Base-by-base conservation (phyloP, 1,140 invertebrate genomes). In the Bicyclus anynana region DNA sequence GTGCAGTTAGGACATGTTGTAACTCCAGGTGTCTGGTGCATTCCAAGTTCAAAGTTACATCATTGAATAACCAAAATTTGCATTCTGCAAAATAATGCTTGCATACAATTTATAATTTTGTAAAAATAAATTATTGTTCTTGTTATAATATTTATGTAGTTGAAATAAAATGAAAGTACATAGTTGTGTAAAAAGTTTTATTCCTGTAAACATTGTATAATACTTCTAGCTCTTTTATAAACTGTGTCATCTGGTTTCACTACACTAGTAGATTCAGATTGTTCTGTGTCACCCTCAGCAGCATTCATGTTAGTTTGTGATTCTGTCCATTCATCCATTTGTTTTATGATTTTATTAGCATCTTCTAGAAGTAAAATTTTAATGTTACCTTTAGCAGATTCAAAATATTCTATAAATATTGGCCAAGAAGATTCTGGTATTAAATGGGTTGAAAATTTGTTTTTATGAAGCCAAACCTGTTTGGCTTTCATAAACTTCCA, bases 401-500 rank as follows among this genome's bases (percentile, higher is more conserved):
- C 90, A 72, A 94, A 92, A 72, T 95, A 95, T 70, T 94, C 92
- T 16, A 95, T 64, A n/a, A 93, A 85, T 5, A 89, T 83, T 14
- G 90, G 84, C 91, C 93, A 95, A 55, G 91, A 77, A 23, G 90
- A 77, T 26, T 92, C 89, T 12, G 91, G 88, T 2, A 95, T 70
- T 53, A 90, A 88, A 5, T 82, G 68, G 37, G 89, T 68, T 64
- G 93, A 90, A 44, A 94, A 91, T 62, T 94, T 90, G 69, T 94
- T 91, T 63, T 94, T 92, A 35, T 92, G 91, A 16, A 95, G 80
- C 90, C 93, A 94, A n/a, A 93, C 90, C 82, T 95, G 94, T 54
- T 91, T 92, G 1, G 93, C 67, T 77, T 95, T 95, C 73, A 93
- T 93, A 76, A 95, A 95, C 74, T 94, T 95, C 94, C 94, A 95